Base-by-base conservation (phyloP, 2,888 invertebrate genomes). In the Drosophila phalerata region DNA sequence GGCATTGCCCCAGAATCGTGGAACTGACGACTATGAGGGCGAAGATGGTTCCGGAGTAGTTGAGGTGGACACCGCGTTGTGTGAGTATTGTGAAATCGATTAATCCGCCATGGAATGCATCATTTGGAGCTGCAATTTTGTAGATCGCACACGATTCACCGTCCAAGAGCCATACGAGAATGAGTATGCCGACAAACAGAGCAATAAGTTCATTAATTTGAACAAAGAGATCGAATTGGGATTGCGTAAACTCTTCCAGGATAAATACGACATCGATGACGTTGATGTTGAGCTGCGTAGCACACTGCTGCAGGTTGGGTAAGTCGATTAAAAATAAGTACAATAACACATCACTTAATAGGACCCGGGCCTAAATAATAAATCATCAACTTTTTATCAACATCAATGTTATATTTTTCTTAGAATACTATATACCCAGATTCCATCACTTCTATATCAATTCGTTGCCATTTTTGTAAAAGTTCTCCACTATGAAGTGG, bases 61-160 rank as follows among this genome's bases (percentile, higher is more conserved):
- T 3, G 80, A 71, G 1, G 63, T 81, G 22, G 81, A 69, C 3
- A 51, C 52, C 1, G 30, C 58, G 3, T 22, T 55, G 11, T 91
- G 91, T 91, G 61, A 90, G 89, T 87, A 8, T 32, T 38, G 56
- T 2, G 40, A 28, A 28, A 47, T 28, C 28, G 47, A 28, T 47
- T 47, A 28, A 28, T n/a, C n/a, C n/a, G n/a, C 28, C 15, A 15
- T 28, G n/a, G 45, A 25, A 25, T 3, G 6, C 8, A 25, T 42
- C 5, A 51, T 47, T 45, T 40, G 28, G 5, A 22, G 37, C 4
- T 65, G 40, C 13, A 17, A n/a, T 19, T 13, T 6, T 6, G 8
- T 13, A 91, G 91, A 90, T 79, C 90, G 86, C 51, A 79, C 89
- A 0, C 79, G 80, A 40, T 90, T 92, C 64, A 88, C 85, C n/a